A percentile compares a stretch with the other conserved stretches of the same genome.
phyloP scores from a whole-genome alignment of 2,797 vertebrate genomes.

The Enteromius trimaculatus region DNA sequence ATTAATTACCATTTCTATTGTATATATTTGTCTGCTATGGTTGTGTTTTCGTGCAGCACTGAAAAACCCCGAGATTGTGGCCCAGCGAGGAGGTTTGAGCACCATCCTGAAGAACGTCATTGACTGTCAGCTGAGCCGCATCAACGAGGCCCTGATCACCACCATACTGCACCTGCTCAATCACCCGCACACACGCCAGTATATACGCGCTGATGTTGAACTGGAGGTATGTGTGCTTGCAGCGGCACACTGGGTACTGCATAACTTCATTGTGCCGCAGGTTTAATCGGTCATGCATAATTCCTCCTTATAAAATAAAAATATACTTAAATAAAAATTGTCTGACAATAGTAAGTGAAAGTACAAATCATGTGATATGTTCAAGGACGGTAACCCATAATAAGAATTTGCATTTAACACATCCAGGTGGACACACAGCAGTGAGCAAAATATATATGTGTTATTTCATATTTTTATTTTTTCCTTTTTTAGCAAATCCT shows the following conservation, averaged over 20 bases:
- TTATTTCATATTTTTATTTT: too few species aligned
- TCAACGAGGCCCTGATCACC: slow-evolving; percentile 97
- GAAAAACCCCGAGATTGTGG: slow-evolving; percentile 96
- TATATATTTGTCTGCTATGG: background rate
- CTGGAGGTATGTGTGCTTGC: slow-evolving; percentile 83
- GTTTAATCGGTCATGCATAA: background rate
- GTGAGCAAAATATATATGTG: background rate
- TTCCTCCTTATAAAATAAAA: background rate
- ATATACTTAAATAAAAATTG: background rate
- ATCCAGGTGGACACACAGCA: background rate
- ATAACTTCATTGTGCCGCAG: background rate
- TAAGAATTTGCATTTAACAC: background rate
- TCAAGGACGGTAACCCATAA: background rate
- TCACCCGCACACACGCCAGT: slow-evolving; percentile 94
- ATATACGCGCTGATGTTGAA: slow-evolving; percentile 91
- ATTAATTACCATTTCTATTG: too few species aligned
- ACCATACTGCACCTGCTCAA: slow-evolving; percentile 97
- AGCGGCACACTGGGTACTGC: background rate
- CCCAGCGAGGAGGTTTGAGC: slow-evolving; percentile 91
- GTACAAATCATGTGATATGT: background rate
- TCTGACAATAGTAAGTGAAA: background rate
- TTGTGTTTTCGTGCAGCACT: slow-evolving; percentile 77
- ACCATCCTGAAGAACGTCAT: slow-evolving; percentile 97
- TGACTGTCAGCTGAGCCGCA: slow-evolving; percentile 95
- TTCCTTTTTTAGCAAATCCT: slow-evolving; percentile 86